These are phyloP conservation scores for Drosophila baimaii DNA, from an alignment of 1,140 invertebrate genomes.

Conservation along the genomic window DNA sequence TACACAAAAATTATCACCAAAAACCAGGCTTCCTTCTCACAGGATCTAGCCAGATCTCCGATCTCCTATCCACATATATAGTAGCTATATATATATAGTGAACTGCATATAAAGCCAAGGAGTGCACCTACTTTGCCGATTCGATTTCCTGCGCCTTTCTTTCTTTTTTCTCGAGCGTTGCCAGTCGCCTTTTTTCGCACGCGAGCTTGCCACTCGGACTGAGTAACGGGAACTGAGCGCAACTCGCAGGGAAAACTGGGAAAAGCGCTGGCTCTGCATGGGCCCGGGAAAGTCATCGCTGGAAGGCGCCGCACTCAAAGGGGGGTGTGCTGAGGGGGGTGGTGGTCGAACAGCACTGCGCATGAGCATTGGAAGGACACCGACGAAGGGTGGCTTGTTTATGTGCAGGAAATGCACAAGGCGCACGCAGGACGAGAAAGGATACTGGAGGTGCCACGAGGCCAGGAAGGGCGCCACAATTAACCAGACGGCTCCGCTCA, in stretches of 20 bases:
- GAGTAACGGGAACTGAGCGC: conserved; percentile 55
- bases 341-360: too few species aligned
- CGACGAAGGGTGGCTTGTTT: conserved; percentile 55
- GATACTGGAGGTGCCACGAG: conserved; percentile 57
- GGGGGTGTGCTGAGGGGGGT: too few species aligned
- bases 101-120: neutral
- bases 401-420: conserved; percentile 78
- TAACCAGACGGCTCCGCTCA: conserved; percentile 62
- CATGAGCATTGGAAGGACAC: conserved; percentile 34
- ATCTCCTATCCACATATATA: too few species aligned
- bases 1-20: too few species aligned
- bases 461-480: conserved; percentile 71
- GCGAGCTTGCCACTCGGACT: conserved; percentile 77
- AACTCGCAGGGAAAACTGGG: conserved; percentile 10
- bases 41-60: too few species aligned
- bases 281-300: conserved; percentile 37
- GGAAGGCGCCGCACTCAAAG: conserved; percentile 13
- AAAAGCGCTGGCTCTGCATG: conserved; percentile 31
- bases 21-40: too few species aligned
- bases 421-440: conserved; percentile 6
- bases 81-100: conserved; percentile 7
- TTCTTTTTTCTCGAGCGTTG: conserved; percentile 55
- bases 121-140: conserved; percentile 47
- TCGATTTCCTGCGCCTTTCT: conserved; percentile 48
- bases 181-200: conserved; percentile 60